Evolutionary conservation across 64 coral and sea anemone species (phyloP).

Genomic region (Porites australiensis): DNA sequence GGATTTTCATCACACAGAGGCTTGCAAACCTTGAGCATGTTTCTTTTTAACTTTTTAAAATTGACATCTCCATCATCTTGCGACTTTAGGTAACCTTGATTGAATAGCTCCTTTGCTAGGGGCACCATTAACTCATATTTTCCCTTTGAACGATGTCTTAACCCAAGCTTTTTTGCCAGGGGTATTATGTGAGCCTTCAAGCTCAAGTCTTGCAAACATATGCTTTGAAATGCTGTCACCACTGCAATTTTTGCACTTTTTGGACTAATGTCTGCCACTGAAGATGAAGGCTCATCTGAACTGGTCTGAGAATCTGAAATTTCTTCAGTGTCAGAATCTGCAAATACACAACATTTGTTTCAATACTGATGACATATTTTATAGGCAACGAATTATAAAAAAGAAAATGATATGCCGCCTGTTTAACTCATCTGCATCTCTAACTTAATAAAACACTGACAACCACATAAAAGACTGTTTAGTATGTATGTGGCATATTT

Average conservation of each 20-base stretch:
- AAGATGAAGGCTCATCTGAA: background rate
- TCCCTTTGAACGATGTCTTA: conserved; percentile 34
- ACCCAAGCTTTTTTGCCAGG: background rate
- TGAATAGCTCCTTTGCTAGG: conserved; percentile 2
- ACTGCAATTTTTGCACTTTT: conserved; percentile 12
- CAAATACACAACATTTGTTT: too few relatives aligned
- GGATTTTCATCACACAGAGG: background rate
- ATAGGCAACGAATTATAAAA: too few relatives aligned
- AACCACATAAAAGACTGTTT: too few relatives aligned
- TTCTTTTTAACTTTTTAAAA: background rate
- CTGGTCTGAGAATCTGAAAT: background rate
- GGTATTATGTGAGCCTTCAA: conserved; percentile 15
- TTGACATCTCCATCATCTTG: background rate
- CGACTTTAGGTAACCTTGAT: background rate
- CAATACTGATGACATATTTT: too few relatives aligned
- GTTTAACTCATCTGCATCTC: too few relatives aligned
- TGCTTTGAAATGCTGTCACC: background rate
- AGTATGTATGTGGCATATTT: too few relatives aligned
- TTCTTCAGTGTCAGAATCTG: too few relatives aligned
- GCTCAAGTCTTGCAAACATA: background rate
- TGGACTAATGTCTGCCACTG: background rate
- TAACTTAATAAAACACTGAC: too few relatives aligned
- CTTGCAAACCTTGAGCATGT: background rate
- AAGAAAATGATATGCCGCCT: too few relatives aligned
- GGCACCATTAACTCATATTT: conserved; percentile 12